Evolutionary conservation across 1,140 invertebrate species (phyloP).

Genomic region (Varroa destructor): DNA sequence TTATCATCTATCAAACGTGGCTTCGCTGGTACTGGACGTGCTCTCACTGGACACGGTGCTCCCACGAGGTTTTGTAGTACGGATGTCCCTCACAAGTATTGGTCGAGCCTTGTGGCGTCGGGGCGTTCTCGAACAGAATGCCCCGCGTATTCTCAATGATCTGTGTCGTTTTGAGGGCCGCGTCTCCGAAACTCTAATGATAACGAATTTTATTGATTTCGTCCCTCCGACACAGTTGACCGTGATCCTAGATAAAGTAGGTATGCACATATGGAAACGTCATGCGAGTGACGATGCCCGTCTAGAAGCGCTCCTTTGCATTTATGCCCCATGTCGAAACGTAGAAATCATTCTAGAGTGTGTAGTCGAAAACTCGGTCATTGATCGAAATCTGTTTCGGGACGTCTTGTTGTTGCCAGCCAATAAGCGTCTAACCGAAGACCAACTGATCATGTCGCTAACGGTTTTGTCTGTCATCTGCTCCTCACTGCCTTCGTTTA

Average conservation of each 20-base stretch:
- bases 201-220: slow-evolving; percentile 11
- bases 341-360: slow-evolving; percentile 8
- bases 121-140: neutral
- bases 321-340: slow-evolving; percentile 1
- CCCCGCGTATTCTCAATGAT: slow-evolving; percentile 2
- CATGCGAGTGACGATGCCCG: slow-evolving; percentile 17
- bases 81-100: slow-evolving; percentile 3
- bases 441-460: slow-evolving; percentile 18
- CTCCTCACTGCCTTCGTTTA: slow-evolving; percentile 7
- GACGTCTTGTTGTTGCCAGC: neutral
- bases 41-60: slow-evolving; percentile 8
- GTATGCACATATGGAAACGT: slow-evolving; percentile 17
- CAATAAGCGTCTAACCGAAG: neutral
- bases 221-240: neutral
- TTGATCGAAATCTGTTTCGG: slow-evolving; percentile 1
- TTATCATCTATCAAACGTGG: neutral
- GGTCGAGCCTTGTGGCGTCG: neutral
- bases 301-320: slow-evolving; percentile 2
- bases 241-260: neutral
- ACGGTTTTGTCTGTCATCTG: slow-evolving; percentile 23
- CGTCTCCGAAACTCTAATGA: slow-evolving; percentile 8
- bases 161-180: slow-evolving; percentile 16
- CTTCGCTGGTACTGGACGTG: neutral
- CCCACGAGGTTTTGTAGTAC: neutral
- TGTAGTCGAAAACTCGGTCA: neutral